phyloP scores from a whole-genome alignment of 2,113 vertebrate genomes.

The Paracanthobrama guichenoti region DNA sequence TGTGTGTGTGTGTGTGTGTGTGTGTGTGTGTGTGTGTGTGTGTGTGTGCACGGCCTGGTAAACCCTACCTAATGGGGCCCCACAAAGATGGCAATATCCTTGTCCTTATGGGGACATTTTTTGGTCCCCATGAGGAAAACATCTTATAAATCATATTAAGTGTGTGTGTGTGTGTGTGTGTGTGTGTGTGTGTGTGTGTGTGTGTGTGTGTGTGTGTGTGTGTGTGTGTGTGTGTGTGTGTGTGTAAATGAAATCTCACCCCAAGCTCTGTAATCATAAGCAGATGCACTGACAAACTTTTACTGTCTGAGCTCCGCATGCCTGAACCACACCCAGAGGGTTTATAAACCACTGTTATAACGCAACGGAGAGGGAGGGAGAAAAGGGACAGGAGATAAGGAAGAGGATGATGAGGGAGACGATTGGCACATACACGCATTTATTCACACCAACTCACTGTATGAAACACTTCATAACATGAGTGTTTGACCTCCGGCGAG shows the following conservation, averaged over 20 bases:
- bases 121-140: too few species aligned
- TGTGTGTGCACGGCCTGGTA: too few species aligned
- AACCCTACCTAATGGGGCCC: too few species aligned
- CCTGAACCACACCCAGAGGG: conserved; percentile 30
- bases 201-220: too few species aligned
- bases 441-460: background rate
- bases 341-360: conserved; percentile 13
- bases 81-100: too few species aligned
- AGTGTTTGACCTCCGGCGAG: conserved; percentile 19
- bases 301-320: conserved; percentile 2
- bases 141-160: too few species aligned
- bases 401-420: background rate
- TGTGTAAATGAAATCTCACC: background rate
- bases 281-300: conserved; percentile 15
- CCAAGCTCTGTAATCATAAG: conserved; percentile 2
- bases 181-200: too few species aligned
- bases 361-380: background rate
- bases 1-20: too few species aligned
- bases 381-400: background rate
- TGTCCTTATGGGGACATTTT: too few species aligned
- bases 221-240: too few species aligned
- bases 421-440: background rate
- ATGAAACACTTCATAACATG: conserved; percentile 1
- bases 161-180: too few species aligned
- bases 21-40: too few species aligned